Evolutionary conservation across 2,888 invertebrate species (phyloP).

Genomic region (Melanargia galathea): DNA sequence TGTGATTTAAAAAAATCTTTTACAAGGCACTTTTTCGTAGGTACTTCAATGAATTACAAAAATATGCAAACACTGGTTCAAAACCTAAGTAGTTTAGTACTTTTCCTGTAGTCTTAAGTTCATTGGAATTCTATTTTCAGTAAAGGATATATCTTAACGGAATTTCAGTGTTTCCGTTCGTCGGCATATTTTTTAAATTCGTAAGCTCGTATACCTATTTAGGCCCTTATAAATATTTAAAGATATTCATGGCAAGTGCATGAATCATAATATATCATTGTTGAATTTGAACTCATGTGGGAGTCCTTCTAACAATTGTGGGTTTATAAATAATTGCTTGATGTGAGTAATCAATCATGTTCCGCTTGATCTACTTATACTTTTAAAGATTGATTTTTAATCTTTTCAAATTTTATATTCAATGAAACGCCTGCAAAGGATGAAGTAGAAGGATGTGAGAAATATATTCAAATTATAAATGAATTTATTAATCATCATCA

Average conservation of each 20-base stretch:
- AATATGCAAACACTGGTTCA: not conserved
- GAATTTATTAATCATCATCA: too few species aligned
- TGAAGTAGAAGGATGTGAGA: too few species aligned
- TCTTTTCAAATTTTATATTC: too few species aligned
- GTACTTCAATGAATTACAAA: not conserved
- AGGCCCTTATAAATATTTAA: conserved; percentile 19
- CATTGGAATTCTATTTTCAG: conserved; percentile 1
- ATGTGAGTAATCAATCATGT: conserved; percentile 17
- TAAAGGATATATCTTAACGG: conserved; percentile 9
- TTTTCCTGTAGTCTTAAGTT: not conserved
- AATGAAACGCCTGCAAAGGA: too few species aligned
- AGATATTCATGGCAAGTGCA: conserved; percentile 10
- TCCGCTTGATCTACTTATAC: not conserved
- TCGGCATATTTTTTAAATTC: not conserved
- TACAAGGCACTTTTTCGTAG: too few species aligned
- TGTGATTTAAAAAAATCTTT: too few species aligned
- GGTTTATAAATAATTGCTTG: conserved; percentile 15
- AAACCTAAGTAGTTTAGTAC: not conserved
- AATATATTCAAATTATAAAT: too few species aligned
- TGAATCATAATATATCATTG: conserved; percentile 21
- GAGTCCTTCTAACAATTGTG: conserved; percentile 21
- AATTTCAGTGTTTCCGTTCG: conserved; percentile 31
- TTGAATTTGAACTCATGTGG: conserved; percentile 20
- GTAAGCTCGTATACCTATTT: conserved; percentile 19
- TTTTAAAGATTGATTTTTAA: not conserved